A percentile compares a stretch with the other conserved stretches of the same genome.
Evolutionary conservation across 2,113 vertebrate species (phyloP).

Genomic region (Crotalus viridis): DNA sequence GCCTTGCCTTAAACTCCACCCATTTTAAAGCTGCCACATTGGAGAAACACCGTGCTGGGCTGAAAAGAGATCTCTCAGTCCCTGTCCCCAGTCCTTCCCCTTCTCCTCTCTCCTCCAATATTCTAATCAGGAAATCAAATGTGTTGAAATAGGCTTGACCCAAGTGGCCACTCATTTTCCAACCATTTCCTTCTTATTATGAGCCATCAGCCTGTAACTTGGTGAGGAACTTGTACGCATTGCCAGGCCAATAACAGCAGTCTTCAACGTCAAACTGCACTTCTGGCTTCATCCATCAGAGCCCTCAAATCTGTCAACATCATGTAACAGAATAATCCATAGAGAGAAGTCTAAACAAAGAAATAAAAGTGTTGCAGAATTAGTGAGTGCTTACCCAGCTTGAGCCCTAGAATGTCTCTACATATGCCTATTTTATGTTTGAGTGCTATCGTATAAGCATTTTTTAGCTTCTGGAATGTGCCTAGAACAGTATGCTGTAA

Average conservation of each 20-base stretch:
- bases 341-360: not conserved
- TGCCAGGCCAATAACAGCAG: not conserved
- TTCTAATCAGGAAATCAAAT: not conserved
- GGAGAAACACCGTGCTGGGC: not conserved
- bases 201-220: not conserved
- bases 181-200: not conserved
- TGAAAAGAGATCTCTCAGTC: not conserved
- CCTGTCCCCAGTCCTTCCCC: not conserved
- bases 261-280: not conserved
- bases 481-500: not conserved
- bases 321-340: not conserved
- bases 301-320: not conserved
- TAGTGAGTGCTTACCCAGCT: not conserved
- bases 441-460: not conserved
- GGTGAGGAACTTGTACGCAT: not conserved
- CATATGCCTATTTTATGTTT: not conserved
- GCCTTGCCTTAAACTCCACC: not conserved
- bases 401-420: not conserved
- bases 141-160: not conserved
- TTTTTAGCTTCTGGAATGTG: not conserved
- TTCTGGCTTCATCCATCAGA: not conserved
- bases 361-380: not conserved
- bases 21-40: not conserved
- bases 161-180: not conserved
- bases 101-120: not conserved